Evolutionary conservation across 1,140 invertebrate genomes (phyloP), one percentile per base, ranked within the genome.

Genomic region (Whitmania pigra): DNA sequence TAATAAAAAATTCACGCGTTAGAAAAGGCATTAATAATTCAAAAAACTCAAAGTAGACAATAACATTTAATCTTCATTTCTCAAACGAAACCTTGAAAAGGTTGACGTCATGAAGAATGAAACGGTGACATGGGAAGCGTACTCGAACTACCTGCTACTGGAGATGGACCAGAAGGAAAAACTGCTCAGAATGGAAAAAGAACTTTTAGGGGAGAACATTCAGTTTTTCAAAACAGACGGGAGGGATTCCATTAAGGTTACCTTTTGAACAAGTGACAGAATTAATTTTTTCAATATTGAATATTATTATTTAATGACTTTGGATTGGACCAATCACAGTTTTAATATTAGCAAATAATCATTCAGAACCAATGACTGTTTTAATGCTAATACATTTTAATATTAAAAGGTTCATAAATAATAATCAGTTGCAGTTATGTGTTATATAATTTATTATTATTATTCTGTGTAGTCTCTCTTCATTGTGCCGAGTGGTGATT

Each of bases 211-310:
- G 29, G 29, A 63, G 22, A 63, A n/a, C 57, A 63, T 63, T 15
- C 57, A 63, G 20, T 15, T 63, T 31, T 63, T 63, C 57, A 63
- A 63, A 63, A 63, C 57, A 13, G 57, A 63, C 11, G 57, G 57
- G 9, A 22, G 57, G 18, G 57, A 63, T 63, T 63, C 57, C 6
- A 63, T 63, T 13, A 63, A 63, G 29, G 57, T 63, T 63, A 63
- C 3, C 18, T 49, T 17, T 49, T 49, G 43, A 49, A 49, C 2
- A 4, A 49, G 9, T 49, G 43, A 49, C 31, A 36, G 31, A 3
- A 3, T 36, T 36, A 36, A 36, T 36, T 3, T 36, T 36, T n/a
- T n/a, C n/a, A n/a, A n/a, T n/a, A n/a, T n/a, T n/a, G n/a, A n/a
- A n/a, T n/a, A n/a, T n/a, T n/a, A n/a, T n/a, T n/a, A n/a, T n/a